Percentiles rank a stretch among this genome's conserved stretches.
Conservation (phyloP, 1,140 invertebrate species). For the Ctenoplectra terminalis region DNA sequence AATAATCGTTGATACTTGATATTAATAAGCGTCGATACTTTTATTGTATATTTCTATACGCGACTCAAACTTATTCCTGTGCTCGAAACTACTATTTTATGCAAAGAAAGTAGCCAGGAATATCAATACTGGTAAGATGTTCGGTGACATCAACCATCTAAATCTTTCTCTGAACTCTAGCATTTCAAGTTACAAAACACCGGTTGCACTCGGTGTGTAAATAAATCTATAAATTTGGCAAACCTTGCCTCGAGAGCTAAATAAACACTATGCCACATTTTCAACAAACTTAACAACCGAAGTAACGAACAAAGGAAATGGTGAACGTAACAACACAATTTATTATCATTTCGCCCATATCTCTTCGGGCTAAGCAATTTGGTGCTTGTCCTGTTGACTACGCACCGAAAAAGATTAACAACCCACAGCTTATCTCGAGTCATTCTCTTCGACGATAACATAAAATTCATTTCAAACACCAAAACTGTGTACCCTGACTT, state of each 20-base stretch:
- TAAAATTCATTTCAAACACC: background rate
- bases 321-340: background rate
- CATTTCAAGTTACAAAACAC: background rate
- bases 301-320: background rate
- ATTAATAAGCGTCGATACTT: no score
- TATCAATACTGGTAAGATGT: background rate
- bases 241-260: background rate
- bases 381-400: background rate
- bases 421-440: background rate
- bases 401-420: constrained; percentile 12
- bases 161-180: background rate
- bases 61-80: no score
- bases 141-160: background rate
- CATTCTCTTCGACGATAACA: background rate
- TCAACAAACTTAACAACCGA: background rate
- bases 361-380: background rate
- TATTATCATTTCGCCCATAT: background rate
- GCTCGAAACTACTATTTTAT: background rate
- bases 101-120: background rate
- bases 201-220: background rate
- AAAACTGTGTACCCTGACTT: no score
- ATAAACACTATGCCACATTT: background rate
- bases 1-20: no score
- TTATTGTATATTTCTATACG: no score
- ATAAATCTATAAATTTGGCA: constrained; percentile 22